These are phyloP conservation scores for Neotragus moschatus DNA, from an alignment of 2,113 vertebrate species.

Conservation along the genomic window DNA sequence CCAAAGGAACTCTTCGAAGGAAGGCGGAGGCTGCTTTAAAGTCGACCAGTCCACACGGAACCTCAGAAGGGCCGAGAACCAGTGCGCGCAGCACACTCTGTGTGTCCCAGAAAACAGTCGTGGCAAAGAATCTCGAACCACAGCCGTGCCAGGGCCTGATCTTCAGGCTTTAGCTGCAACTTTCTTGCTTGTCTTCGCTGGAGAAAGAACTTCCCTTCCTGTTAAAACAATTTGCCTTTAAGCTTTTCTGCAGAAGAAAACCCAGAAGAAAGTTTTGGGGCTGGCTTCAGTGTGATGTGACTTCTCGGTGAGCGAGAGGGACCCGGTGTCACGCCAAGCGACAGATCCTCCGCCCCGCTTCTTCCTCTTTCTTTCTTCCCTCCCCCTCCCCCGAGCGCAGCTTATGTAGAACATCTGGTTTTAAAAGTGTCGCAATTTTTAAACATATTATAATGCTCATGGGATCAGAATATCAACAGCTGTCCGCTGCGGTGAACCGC, in stretches of 20 bases:
- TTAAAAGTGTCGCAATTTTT: constrained; percentile 88
- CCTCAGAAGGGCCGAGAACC: background rate
- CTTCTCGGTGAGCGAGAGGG: constrained; percentile 53
- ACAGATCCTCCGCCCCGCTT: constrained; percentile 69
- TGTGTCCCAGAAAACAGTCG: background rate
- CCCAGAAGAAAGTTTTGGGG: constrained; percentile 42
- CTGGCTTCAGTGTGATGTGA: constrained; percentile 60
- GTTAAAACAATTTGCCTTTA: constrained; percentile 52
- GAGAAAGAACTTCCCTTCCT: constrained; percentile 47
- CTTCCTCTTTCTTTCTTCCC: background rate
- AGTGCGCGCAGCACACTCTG: rapidly evolving
- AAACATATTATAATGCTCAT: constrained; percentile 89
- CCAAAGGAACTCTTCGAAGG: background rate
- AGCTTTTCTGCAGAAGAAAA: constrained; percentile 57
- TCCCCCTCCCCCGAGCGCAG: constrained; percentile 46
- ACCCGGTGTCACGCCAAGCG: constrained; percentile 68
- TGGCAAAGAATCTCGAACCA: background rate
- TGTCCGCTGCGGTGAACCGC: constrained; percentile 85
- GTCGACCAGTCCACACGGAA: background rate
- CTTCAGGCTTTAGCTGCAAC: background rate
- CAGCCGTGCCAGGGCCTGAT: background rate
- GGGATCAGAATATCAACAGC: constrained; percentile 87
- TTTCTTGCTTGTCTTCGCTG: background rate
- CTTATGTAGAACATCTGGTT: constrained; percentile 89
- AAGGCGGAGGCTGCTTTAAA: background rate